A percentile compares a stretch with the other conserved stretches of the same genome.
These are phyloP conservation scores for Crax fasciolata DNA, from an alignment of 2,797 vertebrate genomes.

Conservation along the genomic window DNA sequence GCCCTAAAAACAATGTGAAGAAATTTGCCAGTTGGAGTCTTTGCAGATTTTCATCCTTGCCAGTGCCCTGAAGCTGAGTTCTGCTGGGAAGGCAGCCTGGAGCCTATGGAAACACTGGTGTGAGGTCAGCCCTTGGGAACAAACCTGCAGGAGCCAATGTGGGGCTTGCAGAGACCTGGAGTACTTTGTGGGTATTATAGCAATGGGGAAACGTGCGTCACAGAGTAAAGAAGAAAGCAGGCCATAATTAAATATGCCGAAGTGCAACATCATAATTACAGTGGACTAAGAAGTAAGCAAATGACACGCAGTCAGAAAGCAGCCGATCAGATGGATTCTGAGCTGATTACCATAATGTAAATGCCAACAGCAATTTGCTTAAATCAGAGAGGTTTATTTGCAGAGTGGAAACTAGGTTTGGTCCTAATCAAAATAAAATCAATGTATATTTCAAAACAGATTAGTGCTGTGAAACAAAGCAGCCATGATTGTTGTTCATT, in stretches of 20 bases:
- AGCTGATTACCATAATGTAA: slow-evolving; percentile 62
- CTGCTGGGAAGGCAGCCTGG: not conserved
- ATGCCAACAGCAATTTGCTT: slow-evolving; percentile 70
- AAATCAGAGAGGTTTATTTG: slow-evolving; percentile 68
- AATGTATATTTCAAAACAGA: slow-evolving; percentile 73
- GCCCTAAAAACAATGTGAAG: not conserved
- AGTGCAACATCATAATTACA: slow-evolving; percentile 47
- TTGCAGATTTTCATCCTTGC: not conserved
- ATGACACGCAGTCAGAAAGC: slow-evolving; percentile 29
- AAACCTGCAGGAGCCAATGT: not conserved
- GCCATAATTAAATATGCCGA: slow-evolving; percentile 24
- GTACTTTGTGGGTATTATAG: rapidly evolving
- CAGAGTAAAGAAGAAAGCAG: not conserved
- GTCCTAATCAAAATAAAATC: slow-evolving; percentile 75
- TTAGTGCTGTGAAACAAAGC: slow-evolving; percentile 64
- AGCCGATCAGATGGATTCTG: slow-evolving; percentile 39
- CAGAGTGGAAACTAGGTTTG: slow-evolving; percentile 39
- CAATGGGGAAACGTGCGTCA: not conserved
- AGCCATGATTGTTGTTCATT: slow-evolving; percentile 69
- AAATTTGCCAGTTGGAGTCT: not conserved
- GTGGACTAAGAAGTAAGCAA: slow-evolving; percentile 57
- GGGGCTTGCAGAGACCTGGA: not conserved
- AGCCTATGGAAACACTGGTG: not conserved
- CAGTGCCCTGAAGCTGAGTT: not conserved
- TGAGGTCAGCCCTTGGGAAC: not conserved